A percentile compares a stretch with the other conserved stretches of the same genome.
These are phyloP conservation scores for Pediacus dermestoides DNA, from an alignment of 2,888 invertebrate species.

Conservation along the genomic window DNA sequence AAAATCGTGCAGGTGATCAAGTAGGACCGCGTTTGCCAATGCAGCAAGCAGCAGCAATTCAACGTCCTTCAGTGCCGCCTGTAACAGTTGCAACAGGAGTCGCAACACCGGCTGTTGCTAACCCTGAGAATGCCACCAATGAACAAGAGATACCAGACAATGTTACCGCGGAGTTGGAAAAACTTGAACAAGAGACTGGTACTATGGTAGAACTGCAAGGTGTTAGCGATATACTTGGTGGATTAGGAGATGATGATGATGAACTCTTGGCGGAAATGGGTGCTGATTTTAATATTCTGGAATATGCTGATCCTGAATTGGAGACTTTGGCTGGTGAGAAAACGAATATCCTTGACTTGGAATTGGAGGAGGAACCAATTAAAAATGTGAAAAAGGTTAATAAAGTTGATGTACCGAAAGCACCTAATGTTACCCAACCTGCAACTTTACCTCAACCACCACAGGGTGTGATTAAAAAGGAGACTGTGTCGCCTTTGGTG, in stretches of 20 bases:
- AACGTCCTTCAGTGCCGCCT: conserved; percentile 20
- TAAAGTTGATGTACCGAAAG: conserved; percentile 36
- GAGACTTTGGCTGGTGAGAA: conserved; percentile 76
- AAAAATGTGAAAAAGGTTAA: conserved; percentile 68
- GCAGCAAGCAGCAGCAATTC: conserved; percentile 23
- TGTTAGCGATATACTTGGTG: conserved; percentile 77
- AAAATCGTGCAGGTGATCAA: conserved; percentile 28
- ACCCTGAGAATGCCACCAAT: conserved; percentile 16
- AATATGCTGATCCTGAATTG: conserved; percentile 92
- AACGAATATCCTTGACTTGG: conserved; percentile 80
- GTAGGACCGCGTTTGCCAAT: conserved; percentile 22
- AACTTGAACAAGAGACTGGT: conserved; percentile 65
- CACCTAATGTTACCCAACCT: conserved; percentile 15
- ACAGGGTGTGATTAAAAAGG: not conserved
- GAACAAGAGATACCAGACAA: conserved; percentile 63
- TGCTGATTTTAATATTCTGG: conserved; percentile 91
- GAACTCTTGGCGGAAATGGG: conserved; percentile 88
- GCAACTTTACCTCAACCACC: conserved; percentile 4
- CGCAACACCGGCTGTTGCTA: conserved; percentile 35
- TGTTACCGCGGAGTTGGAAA: conserved; percentile 66
- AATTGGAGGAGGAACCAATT: conserved; percentile 72
- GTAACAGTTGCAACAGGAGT: conserved; percentile 19
- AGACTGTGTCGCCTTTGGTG: conserved; percentile 6
- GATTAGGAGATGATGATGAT: conserved; percentile 81
- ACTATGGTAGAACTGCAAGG: conserved; percentile 59